phyloP scores from a whole-genome alignment of 2,888 invertebrate species.

The Caenorhabditis sp. region DNA sequence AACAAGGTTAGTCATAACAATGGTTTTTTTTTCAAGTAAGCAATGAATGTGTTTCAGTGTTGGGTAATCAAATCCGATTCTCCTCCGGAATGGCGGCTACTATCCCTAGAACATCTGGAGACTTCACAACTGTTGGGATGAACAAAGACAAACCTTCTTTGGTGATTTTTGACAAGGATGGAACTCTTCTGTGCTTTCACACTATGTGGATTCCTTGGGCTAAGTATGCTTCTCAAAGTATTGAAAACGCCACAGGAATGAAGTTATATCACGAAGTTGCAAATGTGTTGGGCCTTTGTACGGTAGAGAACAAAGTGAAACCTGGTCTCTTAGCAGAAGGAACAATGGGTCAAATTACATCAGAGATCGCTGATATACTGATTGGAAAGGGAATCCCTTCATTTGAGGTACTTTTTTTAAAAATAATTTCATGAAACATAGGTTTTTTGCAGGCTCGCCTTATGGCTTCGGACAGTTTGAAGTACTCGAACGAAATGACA shows the following conservation, averaged over 20 bases:
- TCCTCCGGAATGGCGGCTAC: constrained; percentile 6
- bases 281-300: constrained; percentile 42
- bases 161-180: constrained; percentile 75
- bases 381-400: constrained; percentile 60
- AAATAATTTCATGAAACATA: background rate
- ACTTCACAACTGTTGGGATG: constrained; percentile 15
- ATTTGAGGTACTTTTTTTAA: constrained; percentile 10
- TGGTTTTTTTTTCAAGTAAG: too few species aligned
- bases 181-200: constrained; percentile 74
- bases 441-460: constrained; percentile 13
- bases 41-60: background rate
- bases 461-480: constrained; percentile 13
- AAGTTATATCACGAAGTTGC: constrained; percentile 33
- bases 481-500: constrained; percentile 22
- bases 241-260: constrained; percentile 33
- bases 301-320: constrained; percentile 58
- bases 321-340: constrained; percentile 73
- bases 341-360: constrained; percentile 71
- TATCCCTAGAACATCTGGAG: constrained; percentile 19
- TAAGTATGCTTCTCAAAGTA: constrained; percentile 62
- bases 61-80: constrained; percentile 9
- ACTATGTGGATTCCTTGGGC: constrained; percentile 74
- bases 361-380: constrained; percentile 70
- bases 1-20: background rate
- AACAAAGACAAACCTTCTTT: constrained; percentile 44